Evolutionary conservation across 2,888 invertebrate species (phyloP).

Genomic region (Ichneumon xanthorius): DNA sequence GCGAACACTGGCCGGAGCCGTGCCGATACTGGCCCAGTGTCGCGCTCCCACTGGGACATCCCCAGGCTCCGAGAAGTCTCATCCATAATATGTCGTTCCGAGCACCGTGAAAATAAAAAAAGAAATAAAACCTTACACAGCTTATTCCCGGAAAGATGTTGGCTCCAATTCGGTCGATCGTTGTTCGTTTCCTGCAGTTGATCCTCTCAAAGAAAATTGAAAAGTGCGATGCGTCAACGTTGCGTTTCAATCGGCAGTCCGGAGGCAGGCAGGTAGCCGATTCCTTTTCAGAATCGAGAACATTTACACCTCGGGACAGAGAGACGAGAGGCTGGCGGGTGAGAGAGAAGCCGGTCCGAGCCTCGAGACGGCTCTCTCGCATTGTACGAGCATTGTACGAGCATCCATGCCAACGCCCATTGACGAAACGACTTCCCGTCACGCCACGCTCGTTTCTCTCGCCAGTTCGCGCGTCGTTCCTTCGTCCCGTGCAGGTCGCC

Average conservation of each 20-base stretch:
- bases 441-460: conserved; percentile 73
- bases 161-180: conserved; percentile 47
- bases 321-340: background rate
- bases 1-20: no score
- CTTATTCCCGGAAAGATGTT: conserved; percentile 58
- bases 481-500: background rate
- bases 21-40: no score
- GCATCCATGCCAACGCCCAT: conserved; percentile 70
- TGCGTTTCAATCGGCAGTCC: conserved; percentile 74
- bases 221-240: conserved; percentile 73
- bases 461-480: conserved; percentile 52
- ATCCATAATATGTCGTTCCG: no score
- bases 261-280: conserved; percentile 46
- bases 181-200: conserved; percentile 52
- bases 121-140: background rate
- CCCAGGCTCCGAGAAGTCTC: no score
- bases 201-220: conserved; percentile 62
- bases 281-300: conserved; percentile 41
- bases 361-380: conserved; percentile 19
- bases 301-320: conserved; percentile 56
- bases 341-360: conserved; percentile 29
- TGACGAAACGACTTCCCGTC: conserved; percentile 79
- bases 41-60: no score
- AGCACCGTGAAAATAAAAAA: conserved; percentile 3
- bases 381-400: conserved; percentile 49